These are phyloP conservation scores for Brachyhypopomus occidentalis DNA, from an alignment of 2,113 vertebrate species.

Conservation along the genomic window DNA sequence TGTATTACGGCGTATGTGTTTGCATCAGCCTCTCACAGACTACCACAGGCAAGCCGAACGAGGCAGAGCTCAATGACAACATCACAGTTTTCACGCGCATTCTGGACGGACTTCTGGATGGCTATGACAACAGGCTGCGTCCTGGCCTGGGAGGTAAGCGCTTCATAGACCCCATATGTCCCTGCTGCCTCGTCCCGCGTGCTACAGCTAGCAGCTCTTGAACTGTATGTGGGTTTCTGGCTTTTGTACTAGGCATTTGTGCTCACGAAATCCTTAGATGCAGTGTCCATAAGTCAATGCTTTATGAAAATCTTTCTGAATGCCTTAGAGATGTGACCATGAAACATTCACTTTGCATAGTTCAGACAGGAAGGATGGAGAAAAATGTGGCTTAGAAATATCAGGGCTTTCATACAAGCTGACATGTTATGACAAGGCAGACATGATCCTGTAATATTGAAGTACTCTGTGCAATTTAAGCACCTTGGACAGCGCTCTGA, in stretches of 20 bases:
- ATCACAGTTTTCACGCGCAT: conserved; percentile 97
- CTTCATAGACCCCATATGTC: conserved; percentile 16
- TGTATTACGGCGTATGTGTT: neutral
- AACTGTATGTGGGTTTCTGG: neutral
- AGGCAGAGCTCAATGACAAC: conserved; percentile 87
- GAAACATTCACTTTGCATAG: conserved; percentile 17
- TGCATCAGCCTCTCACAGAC: conserved; percentile 84
- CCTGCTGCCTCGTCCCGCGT: neutral
- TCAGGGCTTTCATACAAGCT: neutral
- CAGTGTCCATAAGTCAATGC: neutral
- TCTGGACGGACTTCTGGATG: conserved; percentile 90
- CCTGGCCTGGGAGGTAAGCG: conserved; percentile 89
- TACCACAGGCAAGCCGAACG: conserved; percentile 80
- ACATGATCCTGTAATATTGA: conserved; percentile 49
- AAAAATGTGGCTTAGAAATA: neutral
- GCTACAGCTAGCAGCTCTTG: neutral
- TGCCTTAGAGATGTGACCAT: conserved; percentile 14
- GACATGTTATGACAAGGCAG: conserved; percentile 39
- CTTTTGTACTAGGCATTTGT: neutral
- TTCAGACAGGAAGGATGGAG: neutral
- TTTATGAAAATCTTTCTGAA: conserved; percentile 21
- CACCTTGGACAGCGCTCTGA: conserved; percentile 30
- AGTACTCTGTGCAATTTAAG: conserved; percentile 57
- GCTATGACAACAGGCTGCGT: conserved; percentile 94
- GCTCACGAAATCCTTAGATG: neutral